Conservation (phyloP, 2,113 vertebrate species). For the Terrapene triunguis region DNA sequence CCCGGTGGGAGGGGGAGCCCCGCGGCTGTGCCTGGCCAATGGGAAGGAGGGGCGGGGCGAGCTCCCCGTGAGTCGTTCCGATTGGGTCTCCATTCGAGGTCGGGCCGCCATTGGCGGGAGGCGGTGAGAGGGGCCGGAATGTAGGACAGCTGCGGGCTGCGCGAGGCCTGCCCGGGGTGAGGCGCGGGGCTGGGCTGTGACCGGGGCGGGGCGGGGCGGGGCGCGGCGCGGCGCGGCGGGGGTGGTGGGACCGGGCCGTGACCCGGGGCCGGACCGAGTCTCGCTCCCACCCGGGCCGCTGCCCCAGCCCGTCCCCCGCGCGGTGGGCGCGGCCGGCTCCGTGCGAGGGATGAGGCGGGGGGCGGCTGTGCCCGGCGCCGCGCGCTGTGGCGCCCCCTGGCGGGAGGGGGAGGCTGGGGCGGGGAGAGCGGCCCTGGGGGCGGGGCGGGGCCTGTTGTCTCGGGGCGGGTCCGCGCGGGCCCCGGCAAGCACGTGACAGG, state of each 20-base stretch:
- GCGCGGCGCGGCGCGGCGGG: too few relatives aligned
- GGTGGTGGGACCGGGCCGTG: not conserved
- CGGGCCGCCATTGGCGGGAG: too few relatives aligned
- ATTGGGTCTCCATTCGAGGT: not conserved
- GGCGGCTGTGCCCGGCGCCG: too few relatives aligned
- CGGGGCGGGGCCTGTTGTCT: too few relatives aligned
- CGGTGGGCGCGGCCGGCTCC: not conserved
- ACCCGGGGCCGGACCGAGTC: too few relatives aligned
- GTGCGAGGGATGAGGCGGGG: not conserved
- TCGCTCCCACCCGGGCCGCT: too few relatives aligned
- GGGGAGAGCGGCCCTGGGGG: not conserved
- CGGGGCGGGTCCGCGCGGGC: not conserved
- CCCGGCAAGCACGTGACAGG: not conserved
- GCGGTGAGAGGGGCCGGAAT: too few relatives aligned
- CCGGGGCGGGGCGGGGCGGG: not conserved
- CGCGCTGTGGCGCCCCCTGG: not conserved
- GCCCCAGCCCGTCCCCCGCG: too few relatives aligned
- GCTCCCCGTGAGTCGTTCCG: too few relatives aligned
- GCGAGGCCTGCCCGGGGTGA: not conserved
- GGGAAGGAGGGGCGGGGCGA: not conserved
- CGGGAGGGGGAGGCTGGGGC: not conserved
- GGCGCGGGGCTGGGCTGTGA: too few relatives aligned
- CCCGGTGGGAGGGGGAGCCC: too few relatives aligned
- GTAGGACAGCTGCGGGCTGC: rapidly evolving
- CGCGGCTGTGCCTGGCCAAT: not conserved